These are phyloP conservation scores for Dolomedes plantarius DNA, from an alignment of 2,888 invertebrate genomes.

Conservation along the genomic window DNA sequence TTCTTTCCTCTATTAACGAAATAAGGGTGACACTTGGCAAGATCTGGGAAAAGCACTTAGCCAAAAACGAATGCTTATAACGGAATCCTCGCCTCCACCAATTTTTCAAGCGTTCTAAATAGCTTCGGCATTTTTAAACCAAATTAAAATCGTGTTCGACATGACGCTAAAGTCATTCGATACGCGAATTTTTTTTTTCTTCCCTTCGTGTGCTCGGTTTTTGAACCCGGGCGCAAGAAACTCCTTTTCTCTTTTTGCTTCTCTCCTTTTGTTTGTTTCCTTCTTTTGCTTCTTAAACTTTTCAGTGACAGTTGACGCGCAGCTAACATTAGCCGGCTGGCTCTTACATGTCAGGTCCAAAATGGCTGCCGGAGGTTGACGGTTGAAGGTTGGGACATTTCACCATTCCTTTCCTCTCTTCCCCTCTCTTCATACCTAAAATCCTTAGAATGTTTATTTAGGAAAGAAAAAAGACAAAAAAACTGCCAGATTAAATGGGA, in stretches of 20 bases:
- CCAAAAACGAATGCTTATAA: conserved; percentile 35
- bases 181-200: conserved; percentile 10
- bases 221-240: neutral
- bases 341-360: conserved; percentile 48
- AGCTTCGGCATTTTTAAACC: conserved; percentile 39
- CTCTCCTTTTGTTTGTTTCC: neutral
- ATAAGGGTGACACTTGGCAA: conserved; percentile 29
- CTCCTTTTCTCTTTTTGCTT: neutral
- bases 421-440: neutral
- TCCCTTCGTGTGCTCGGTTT: neutral
- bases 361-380: conserved; percentile 49
- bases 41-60: conserved; percentile 40
- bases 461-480: neutral
- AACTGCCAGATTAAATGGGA: neutral
- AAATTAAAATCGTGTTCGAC: conserved; percentile 68
- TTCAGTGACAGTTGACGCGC: conserved; percentile 51
- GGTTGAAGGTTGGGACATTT: conserved; percentile 45
- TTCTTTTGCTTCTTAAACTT: conserved; percentile 18
- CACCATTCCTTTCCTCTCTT: conserved; percentile 2
- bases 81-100: conserved; percentile 7
- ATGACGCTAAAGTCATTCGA: conserved; percentile 47
- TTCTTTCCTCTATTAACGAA: neutral
- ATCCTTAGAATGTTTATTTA: neutral
- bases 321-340: conserved; percentile 67
- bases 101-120: conserved; percentile 47